These are phyloP conservation scores for Lemur catta DNA, from an alignment of 2,797 vertebrate genomes.

Conservation along the genomic window DNA sequence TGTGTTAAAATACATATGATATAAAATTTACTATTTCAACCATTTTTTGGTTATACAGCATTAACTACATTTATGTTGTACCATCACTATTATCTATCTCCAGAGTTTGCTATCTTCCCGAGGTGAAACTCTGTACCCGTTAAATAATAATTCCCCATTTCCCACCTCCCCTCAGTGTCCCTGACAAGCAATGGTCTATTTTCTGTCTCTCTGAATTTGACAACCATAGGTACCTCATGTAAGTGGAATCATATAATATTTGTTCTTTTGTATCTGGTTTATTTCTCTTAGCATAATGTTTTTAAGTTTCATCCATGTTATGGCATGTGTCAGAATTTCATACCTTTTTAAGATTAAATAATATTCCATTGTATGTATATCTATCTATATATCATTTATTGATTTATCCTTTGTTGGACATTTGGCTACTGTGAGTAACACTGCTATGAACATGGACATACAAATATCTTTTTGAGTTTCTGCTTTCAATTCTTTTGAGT, in stretches of 20 bases:
- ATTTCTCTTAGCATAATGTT: neutral
- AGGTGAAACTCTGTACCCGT: neutral
- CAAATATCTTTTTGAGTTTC: too few relatives aligned
- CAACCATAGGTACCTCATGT: neutral
- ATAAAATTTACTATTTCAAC: neutral
- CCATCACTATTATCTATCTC: too few relatives aligned
- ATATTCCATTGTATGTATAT: neutral
- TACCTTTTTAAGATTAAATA: neutral
- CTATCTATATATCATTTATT: neutral
- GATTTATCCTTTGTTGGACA: neutral
- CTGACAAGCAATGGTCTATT: neutral
- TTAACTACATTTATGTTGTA: neutral
- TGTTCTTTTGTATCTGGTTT: neutral
- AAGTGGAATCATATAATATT: neutral
- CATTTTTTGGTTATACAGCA: neutral
- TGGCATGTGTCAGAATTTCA: neutral
- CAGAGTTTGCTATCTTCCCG: neutral
- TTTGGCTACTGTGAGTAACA: neutral
- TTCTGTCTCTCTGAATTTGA: neutral
- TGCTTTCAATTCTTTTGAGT: too few relatives aligned
- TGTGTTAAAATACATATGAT: neutral
- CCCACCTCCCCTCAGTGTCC: neutral
- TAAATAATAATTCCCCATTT: neutral
- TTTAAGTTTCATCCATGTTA: neutral
- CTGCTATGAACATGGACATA: too few relatives aligned